A percentile compares a stretch with the other conserved stretches of the same genome.
Evolutionary conservation across 2,797 vertebrate genomes (phyloP).

Genomic region (Anabas testudineus): DNA sequence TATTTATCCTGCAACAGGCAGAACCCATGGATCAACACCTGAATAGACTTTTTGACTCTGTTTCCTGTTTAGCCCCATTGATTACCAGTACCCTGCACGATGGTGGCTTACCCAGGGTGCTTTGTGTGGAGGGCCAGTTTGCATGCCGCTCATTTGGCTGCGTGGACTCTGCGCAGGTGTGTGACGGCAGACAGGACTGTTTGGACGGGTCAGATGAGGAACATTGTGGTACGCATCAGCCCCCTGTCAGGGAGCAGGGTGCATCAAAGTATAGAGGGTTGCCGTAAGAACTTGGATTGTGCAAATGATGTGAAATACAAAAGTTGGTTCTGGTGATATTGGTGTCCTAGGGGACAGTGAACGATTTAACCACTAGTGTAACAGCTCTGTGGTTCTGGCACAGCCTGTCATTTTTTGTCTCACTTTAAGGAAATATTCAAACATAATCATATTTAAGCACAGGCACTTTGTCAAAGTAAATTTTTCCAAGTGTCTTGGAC

Average conservation of each 20-base stretch:
- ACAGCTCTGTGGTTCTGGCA: too few species aligned
- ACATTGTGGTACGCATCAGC: constrained; percentile 82
- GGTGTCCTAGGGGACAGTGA: not conserved
- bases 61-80: constrained; percentile 46
- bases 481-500: not conserved
- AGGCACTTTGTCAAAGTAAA: too few species aligned
- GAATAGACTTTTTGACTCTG: not conserved
- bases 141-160: constrained; percentile 85
- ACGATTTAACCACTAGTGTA: not conserved
- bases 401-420: too few species aligned
- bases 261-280: not conserved
- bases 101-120: constrained; percentile 74
- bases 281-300: not conserved
- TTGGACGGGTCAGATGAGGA: constrained; percentile 87
- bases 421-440: too few species aligned
- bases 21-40: rapidly evolving
- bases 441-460: too few species aligned
- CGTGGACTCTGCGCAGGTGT: constrained; percentile 81
- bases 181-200: constrained; percentile 86
- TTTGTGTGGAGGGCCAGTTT: constrained; percentile 84
- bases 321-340: not conserved
- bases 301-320: not conserved
- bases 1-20: not conserved
- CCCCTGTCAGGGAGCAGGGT: not conserved
- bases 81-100: constrained; percentile 48